Evolutionary conservation across 2,888 invertebrate genomes (phyloP).

Genomic region (Cheilosia urbana): DNA sequence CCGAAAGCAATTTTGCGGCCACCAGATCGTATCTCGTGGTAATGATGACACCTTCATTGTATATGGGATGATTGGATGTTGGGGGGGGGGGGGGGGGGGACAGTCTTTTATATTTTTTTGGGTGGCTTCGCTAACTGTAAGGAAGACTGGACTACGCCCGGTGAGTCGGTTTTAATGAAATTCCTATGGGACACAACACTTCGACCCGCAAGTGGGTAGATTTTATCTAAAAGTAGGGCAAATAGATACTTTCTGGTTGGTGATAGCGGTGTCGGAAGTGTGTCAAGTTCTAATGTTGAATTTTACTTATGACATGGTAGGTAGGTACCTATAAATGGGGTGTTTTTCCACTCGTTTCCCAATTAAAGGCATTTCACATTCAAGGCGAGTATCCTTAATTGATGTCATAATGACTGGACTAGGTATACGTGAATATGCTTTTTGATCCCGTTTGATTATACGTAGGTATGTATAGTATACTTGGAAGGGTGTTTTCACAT

Average conservation of each 20-base stretch:
- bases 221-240: background rate
- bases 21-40: constrained; percentile 62
- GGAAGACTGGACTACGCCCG: background rate
- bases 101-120: constrained; percentile 13
- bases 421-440: background rate
- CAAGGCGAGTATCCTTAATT: constrained; percentile 34
- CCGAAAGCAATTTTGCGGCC: constrained; percentile 61
- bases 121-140: constrained; percentile 16
- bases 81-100: constrained; percentile 38
- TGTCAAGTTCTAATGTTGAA: constrained; percentile 35
- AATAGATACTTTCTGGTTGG: no score
- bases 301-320: background rate
- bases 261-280: constrained; percentile 4
- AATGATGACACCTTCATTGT: constrained; percentile 68
- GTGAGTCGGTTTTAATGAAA: constrained; percentile 30
- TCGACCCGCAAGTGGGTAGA: constrained; percentile 15
- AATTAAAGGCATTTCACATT: constrained; percentile 23
- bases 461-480: no score
- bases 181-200: background rate
- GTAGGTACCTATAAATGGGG: background rate
- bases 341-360: background rate
- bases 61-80: constrained; percentile 60
- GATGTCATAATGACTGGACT: constrained; percentile 12
- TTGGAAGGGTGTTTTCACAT: no score
- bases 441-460: background rate